These are phyloP conservation scores for Myotis brandtii DNA, from an alignment of 2,113 vertebrate genomes.

Conservation along the genomic window DNA sequence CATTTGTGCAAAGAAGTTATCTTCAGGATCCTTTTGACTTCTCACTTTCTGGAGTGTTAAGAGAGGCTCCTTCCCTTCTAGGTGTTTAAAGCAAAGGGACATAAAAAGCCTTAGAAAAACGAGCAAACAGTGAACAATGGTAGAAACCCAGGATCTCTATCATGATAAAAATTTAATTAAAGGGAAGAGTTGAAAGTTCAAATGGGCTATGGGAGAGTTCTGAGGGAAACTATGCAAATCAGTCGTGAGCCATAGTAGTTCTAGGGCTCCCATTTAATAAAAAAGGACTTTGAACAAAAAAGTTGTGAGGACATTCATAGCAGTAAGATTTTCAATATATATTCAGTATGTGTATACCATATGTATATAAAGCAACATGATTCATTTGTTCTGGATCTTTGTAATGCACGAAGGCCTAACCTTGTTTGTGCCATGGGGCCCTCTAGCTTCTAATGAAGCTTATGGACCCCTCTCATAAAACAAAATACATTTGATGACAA, in stretches of 20 bases:
- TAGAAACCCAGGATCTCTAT: neutral
- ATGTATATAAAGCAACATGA: neutral
- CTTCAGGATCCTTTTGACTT: constrained; percentile 38
- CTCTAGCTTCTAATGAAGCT: constrained; percentile 6
- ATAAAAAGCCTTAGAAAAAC: neutral
- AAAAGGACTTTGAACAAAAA: constrained; percentile 51
- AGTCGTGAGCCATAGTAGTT: neutral
- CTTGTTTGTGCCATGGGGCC: neutral
- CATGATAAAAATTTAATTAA: constrained; percentile 19
- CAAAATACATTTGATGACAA: constrained; percentile 30
- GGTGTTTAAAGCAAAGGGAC: constrained; percentile 11
- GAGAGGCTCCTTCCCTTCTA: neutral
- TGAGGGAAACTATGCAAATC: constrained; percentile 35
- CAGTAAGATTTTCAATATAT: constrained; percentile 43
- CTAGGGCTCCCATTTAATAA: neutral
- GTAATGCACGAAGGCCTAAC: neutral
- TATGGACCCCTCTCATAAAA: neutral
- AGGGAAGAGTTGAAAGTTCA: constrained; percentile 40
- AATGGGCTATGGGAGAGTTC: neutral
- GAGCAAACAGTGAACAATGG: neutral
- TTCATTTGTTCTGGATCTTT: constrained; percentile 48
- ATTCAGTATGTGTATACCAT: neutral
- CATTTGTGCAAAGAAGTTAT: constrained; percentile 41
- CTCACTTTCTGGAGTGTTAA: constrained; percentile 28
- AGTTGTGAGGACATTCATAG: neutral